These are phyloP conservation scores for Drosophila varians DNA, from an alignment of 1,140 invertebrate genomes.

Conservation along the genomic window DNA sequence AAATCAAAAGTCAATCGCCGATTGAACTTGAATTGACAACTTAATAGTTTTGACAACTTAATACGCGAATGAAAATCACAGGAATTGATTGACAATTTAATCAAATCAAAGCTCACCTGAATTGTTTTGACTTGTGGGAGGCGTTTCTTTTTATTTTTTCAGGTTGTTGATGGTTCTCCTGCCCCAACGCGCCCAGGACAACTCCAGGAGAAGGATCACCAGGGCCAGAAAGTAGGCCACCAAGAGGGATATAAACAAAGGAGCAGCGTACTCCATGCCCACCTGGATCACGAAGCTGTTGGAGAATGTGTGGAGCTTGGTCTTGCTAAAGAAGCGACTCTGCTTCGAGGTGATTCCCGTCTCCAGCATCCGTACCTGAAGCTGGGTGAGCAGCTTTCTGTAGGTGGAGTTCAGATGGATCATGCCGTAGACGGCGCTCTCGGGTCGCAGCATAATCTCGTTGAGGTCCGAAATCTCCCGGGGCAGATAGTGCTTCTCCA, in stretches of 20 bases:
- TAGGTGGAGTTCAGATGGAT: constrained; percentile 68
- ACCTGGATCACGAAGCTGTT: constrained; percentile 75
- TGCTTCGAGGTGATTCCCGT: constrained; percentile 63
- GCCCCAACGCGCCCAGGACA: constrained; percentile 34
- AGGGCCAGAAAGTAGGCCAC: constrained; percentile 51
- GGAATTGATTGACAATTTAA: not conserved
- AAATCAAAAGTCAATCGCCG: not conserved
- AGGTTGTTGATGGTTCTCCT: not conserved
- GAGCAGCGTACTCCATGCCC: constrained; percentile 78
- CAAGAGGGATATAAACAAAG: constrained; percentile 60
- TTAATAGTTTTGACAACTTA: constrained; percentile 8
- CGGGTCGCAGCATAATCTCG: constrained; percentile 65
- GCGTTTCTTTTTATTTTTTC: constrained; percentile 4
- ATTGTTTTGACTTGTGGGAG: not conserved
- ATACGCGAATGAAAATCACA: not conserved
- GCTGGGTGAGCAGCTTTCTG: constrained; percentile 56
- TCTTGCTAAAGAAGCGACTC: constrained; percentile 56
- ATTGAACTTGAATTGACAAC: constrained; percentile 35
- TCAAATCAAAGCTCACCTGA: not conserved
- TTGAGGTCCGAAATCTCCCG: constrained; percentile 78
- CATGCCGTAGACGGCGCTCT: constrained; percentile 45
- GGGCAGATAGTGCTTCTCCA: constrained; percentile 68
- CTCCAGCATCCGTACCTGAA: constrained; percentile 61
- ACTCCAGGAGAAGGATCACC: constrained; percentile 49
- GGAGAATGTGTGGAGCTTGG: constrained; percentile 60